Conservation (phyloP, 2,113 vertebrate genomes). For the Progne subis region DNA sequence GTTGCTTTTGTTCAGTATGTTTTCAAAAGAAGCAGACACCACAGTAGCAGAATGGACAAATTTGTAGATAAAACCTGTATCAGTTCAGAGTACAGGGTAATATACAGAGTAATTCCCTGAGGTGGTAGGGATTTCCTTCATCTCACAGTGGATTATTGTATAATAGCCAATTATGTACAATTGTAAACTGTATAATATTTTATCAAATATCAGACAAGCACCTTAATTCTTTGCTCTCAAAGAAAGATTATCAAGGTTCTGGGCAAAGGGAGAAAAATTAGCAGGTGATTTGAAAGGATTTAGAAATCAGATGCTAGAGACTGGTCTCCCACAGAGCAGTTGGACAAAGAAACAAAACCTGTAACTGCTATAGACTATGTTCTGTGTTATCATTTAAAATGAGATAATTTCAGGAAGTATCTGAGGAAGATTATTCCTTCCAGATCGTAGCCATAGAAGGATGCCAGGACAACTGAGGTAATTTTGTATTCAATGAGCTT, state of each 20-base stretch:
- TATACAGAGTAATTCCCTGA: neutral
- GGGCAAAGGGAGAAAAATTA: neutral
- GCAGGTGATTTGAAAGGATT: neutral
- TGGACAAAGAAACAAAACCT: neutral
- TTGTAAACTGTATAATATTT: neutral
- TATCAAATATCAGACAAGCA: neutral
- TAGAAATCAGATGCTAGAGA: neutral
- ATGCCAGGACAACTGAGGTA: neutral
- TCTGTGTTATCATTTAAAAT: neutral
- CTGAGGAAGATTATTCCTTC: neutral
- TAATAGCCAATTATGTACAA: neutral
- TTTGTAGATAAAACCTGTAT: neutral
- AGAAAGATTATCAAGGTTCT: neutral
- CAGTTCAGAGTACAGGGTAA: neutral
- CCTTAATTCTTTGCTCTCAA: neutral
- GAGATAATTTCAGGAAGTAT: neutral
- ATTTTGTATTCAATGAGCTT: neutral
- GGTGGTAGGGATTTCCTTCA: neutral
- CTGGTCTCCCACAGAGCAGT: neutral
- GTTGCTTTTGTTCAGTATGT: neutral
- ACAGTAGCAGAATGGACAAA: neutral
- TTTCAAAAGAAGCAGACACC: neutral
- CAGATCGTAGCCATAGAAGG: neutral
- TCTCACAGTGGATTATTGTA: neutral
- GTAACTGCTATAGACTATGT: neutral